These are phyloP conservation scores for Gari tellinella DNA, from an alignment of 2,888 invertebrate species.

Conservation along the genomic window DNA sequence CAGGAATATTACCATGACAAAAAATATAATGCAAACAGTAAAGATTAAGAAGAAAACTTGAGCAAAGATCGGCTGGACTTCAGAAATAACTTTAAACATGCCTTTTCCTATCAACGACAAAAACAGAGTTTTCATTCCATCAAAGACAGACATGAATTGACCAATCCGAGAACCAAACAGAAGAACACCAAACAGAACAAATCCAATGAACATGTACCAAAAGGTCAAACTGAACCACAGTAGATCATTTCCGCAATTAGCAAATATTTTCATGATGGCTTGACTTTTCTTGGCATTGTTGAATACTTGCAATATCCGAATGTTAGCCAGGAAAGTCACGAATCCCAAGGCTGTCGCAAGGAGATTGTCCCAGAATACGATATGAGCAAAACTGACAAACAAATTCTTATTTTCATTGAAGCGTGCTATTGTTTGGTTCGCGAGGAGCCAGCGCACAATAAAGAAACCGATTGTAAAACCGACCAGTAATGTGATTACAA, in stretches of 20 bases:
- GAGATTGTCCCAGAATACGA: constrained; percentile 68
- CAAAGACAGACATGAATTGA: constrained; percentile 60
- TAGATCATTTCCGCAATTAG: constrained; percentile 48
- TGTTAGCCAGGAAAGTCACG: constrained; percentile 64
- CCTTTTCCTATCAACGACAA: constrained; percentile 67
- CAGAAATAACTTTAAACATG: constrained; percentile 60
- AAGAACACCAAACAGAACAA: constrained; percentile 59
- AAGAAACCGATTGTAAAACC: constrained; percentile 43
- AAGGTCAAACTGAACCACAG: constrained; percentile 66
- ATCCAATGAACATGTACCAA: constrained; percentile 62
- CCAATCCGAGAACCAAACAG: constrained; percentile 62
- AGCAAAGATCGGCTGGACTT: constrained; percentile 58
- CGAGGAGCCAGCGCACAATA: constrained; percentile 35
- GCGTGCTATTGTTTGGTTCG: constrained; percentile 40
- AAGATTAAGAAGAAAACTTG: constrained; percentile 69
- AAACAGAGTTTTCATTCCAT: constrained; percentile 63
- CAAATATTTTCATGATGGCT: constrained; percentile 39
- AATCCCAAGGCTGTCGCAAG: constrained; percentile 57
- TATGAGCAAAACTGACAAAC: constrained; percentile 66
- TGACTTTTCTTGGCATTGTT: constrained; percentile 65
- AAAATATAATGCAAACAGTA: constrained; percentile 63
- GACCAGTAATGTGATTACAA: constrained; percentile 29
- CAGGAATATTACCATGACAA: constrained; percentile 59
- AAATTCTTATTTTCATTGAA: constrained; percentile 53
- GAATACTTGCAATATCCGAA: constrained; percentile 67